phyloP scores from a whole-genome alignment of 2,888 invertebrate species.

The Peribatodes rhomboidaria region DNA sequence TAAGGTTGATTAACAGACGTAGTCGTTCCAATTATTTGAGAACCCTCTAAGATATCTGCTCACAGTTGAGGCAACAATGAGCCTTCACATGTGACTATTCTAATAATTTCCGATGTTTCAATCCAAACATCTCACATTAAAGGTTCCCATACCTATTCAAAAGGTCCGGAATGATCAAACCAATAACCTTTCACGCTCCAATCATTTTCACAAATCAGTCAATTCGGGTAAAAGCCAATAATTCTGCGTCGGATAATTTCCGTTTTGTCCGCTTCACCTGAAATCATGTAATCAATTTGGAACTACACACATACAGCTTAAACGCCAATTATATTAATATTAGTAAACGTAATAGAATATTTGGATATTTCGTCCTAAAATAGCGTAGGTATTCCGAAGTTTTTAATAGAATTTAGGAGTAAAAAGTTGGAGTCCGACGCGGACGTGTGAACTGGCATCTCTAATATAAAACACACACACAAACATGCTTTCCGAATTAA shows the following conservation, averaged over 20 bases:
- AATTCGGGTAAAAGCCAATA: slow-evolving; percentile 44
- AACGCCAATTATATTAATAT: not conserved
- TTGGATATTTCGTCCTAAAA: not conserved
- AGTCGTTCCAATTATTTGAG: not conserved
- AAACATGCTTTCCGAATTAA: too few relatives aligned
- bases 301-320: not conserved
- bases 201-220: slow-evolving; percentile 43
- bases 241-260: slow-evolving; percentile 42
- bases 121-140: slow-evolving; percentile 10
- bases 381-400: too few relatives aligned
- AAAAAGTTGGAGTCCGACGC: too few relatives aligned
- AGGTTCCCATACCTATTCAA: slow-evolving; percentile 41
- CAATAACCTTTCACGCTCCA: slow-evolving; percentile 38
- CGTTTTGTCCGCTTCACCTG: slow-evolving; percentile 32
- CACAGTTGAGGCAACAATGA: not conserved
- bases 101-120: not conserved
- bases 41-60: too few relatives aligned
- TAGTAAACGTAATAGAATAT: not conserved
- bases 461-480: too few relatives aligned
- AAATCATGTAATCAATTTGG: slow-evolving; percentile 41
- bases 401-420: too few relatives aligned
- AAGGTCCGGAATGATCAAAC: slow-evolving; percentile 34
- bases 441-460: too few relatives aligned
- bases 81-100: not conserved
- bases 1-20: not conserved